These are phyloP conservation scores for Drosophila heteroneura DNA, from an alignment of 2,888 invertebrate genomes.

Conservation along the genomic window DNA sequence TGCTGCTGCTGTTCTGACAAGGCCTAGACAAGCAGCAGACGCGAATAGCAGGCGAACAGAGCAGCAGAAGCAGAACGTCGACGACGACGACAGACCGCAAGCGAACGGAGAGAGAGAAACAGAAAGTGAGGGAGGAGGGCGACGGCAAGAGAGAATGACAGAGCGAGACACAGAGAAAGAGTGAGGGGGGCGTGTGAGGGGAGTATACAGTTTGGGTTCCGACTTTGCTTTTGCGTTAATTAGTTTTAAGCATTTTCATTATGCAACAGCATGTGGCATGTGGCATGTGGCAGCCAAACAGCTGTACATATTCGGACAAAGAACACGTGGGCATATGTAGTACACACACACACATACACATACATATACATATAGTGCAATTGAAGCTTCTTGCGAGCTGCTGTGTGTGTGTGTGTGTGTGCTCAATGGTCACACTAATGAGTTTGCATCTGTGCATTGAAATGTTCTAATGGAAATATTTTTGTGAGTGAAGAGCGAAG, in stretches of 20 bases:
- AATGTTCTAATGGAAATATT: not conserved
- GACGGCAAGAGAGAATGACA: conserved; percentile 15
- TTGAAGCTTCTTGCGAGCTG: not conserved
- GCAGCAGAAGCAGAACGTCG: conserved; percentile 33
- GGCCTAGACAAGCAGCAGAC: conserved; percentile 67
- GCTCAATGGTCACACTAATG: conserved; percentile 12
- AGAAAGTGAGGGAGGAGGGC: conserved; percentile 10
- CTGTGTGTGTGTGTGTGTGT: conserved; percentile 6
- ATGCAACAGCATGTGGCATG: conserved; percentile 62
- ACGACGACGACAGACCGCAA: conserved; percentile 20
- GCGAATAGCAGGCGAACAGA: conserved; percentile 68
- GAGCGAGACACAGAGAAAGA: conserved; percentile 8
- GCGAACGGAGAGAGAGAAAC: conserved; percentile 19
- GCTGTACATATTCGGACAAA: conserved; percentile 23
- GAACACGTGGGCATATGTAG: conserved; percentile 4
- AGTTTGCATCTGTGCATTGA: conserved; percentile 3
- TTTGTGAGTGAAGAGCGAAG: not conserved
- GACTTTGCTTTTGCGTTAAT: conserved; percentile 74
- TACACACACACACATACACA: not conserved
- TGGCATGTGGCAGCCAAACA: conserved; percentile 28
- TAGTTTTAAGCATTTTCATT: conserved; percentile 76
- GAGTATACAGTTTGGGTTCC: conserved; percentile 49
- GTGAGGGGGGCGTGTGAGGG: conserved; percentile 1
- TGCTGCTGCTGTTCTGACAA: conserved; percentile 24
- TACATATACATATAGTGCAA: not conserved